Evolutionary conservation across 2,888 invertebrate genomes (phyloP).

Genomic region (Trissolcus japonicus): DNA sequence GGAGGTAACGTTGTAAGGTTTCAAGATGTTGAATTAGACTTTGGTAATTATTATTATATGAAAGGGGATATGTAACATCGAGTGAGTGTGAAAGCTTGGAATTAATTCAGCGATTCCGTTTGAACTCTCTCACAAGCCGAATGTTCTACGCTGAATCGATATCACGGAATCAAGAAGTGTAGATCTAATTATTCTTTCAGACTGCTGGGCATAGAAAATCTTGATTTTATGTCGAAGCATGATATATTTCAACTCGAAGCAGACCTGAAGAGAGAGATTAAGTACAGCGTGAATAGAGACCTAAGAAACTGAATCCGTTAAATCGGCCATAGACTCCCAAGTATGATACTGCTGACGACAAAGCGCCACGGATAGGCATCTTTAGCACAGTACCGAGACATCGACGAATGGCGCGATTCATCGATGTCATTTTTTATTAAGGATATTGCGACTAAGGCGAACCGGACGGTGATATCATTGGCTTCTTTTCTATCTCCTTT

Average conservation of each 20-base stretch:
- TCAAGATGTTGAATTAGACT: no score
- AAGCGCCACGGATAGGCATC: constrained; percentile 32
- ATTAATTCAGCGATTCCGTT: constrained; percentile 52
- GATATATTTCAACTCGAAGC: constrained; percentile 57
- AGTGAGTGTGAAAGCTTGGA: constrained; percentile 25
- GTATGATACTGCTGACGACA: constrained; percentile 40
- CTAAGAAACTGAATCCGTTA: constrained; percentile 57
- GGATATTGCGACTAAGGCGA: constrained; percentile 28
- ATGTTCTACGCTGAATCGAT: constrained; percentile 53
- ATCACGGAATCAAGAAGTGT: constrained; percentile 54
- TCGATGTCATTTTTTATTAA: constrained; percentile 46
- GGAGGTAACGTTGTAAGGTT: no score
- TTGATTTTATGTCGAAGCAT: constrained; percentile 56
- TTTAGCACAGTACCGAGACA: constrained; percentile 36
- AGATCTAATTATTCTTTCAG: constrained; percentile 60
- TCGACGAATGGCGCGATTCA: constrained; percentile 44
- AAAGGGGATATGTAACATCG: no score
- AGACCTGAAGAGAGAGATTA: constrained; percentile 57
- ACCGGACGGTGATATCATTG: constrained; percentile 18
- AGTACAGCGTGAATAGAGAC: constrained; percentile 57
- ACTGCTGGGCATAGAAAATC: constrained; percentile 56
- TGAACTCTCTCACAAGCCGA: constrained; percentile 44
- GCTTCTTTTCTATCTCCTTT: constrained; percentile 1
- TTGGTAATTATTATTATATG: no score
- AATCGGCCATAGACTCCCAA: constrained; percentile 52